These are phyloP conservation scores for Scotopteryx bipunctaria DNA, from an alignment of 2,888 invertebrate species.

Conservation along the genomic window DNA sequence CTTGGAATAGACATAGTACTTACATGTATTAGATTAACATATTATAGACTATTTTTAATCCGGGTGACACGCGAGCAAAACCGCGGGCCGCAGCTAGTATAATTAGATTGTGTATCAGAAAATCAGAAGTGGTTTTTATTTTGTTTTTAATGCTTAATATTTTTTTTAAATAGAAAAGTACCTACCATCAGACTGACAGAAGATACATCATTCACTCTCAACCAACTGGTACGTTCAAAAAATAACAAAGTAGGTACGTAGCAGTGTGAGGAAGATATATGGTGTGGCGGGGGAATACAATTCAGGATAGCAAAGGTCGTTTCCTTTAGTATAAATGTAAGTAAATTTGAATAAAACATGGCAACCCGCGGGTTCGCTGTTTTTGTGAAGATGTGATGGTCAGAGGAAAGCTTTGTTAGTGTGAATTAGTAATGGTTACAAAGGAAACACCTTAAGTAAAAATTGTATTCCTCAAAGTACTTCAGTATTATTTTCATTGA, in stretches of 20 bases:
- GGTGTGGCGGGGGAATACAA: constrained; percentile 79
- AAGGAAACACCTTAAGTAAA: not conserved
- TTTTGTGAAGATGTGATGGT: constrained; percentile 36
- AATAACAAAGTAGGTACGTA: constrained; percentile 73
- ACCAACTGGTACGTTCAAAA: constrained; percentile 49
- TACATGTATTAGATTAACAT: too few relatives aligned
- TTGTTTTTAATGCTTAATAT: not conserved
- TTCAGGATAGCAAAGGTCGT: constrained; percentile 77
- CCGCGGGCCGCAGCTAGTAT: too few relatives aligned
- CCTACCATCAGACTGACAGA: too few relatives aligned
- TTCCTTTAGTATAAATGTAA: constrained; percentile 82
- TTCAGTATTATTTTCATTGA: too few relatives aligned
- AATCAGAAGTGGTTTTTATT: too few relatives aligned
- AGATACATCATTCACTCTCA: constrained; percentile 29
- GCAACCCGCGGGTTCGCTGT: constrained; percentile 41
- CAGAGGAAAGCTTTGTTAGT: constrained; percentile 19
- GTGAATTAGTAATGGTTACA: constrained; percentile 13
- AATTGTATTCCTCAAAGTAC: too few relatives aligned
- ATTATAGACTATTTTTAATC: too few relatives aligned
- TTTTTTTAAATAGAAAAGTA: constrained; percentile 11
- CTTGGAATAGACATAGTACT: too few relatives aligned
- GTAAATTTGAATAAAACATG: constrained; percentile 84
- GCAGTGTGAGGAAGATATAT: constrained; percentile 80
- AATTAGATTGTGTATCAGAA: too few relatives aligned
- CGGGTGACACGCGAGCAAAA: too few relatives aligned